Base-by-base conservation (phyloP, 2,888 invertebrate genomes). In the Rambutsinella grinnellia region DNA sequence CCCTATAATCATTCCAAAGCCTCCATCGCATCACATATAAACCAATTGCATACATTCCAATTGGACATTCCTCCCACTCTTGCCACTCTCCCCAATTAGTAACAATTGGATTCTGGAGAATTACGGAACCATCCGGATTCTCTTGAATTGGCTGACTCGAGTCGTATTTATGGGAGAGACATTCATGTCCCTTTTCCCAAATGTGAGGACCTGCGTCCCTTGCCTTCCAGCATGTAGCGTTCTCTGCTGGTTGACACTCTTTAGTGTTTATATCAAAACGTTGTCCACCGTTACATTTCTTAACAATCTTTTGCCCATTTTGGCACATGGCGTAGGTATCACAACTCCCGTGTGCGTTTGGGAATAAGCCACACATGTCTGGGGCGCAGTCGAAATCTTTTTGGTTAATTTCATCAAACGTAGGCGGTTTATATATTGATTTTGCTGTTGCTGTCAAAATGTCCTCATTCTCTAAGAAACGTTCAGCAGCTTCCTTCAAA, bases 301-400 rank as follows among this genome's bases (percentile, higher is more conserved):
- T 80, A 3, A 28, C 36, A 2, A 44, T 47, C 26, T 49, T 60
- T n/a, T 27, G 23, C 6, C 76, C 74, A 28, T 66, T 56, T 2
- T 62, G 53, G 28, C 80, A 80, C 44, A 76, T 2, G 15, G 56
- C 56, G 44, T 66, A 80, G 0, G 76, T 67, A n/a, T 63, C 61
- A 28, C 80, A 80, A 28, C 65, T 46, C 2, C 78, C 78, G 21
- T 77, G 62, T 19, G 75, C 53, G 17, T 80, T 80, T 1, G 80
- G 74, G 36, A 78, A 80, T 21, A 80, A 46, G 8, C 80, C 80
- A 56, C 80, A 80, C 2, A 47, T 49, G 28, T 66, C 36, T 10
- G 26, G 27, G 10, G 10, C 26, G 51, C 80, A 80, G 36, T 71
- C 69, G 1, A 80, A 66, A 86, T 86, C 24, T 87, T 66, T 69